Evolutionary conservation across 2,797 vertebrate genomes (phyloP), one percentile per base, ranked within the genome.

Genomic region (Myotis planiceps): DNA sequence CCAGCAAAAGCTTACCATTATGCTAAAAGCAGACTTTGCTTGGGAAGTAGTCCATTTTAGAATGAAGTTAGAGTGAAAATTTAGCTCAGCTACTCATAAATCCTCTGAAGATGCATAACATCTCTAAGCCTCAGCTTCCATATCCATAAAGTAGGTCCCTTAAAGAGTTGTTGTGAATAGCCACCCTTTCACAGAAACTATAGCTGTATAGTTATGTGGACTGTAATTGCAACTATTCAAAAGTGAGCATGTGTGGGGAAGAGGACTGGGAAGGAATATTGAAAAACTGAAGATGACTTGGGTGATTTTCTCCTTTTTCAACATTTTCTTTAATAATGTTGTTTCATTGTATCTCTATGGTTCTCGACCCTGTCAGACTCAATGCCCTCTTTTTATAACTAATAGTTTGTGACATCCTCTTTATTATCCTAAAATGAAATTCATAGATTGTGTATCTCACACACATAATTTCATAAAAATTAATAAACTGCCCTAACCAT

Each of bases 401-500:
- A 81, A 74, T 74, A 84, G 53, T 89, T 93, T 87, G 32, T 86
- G 68, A 68, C 51, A 71, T 84, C 3, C 15, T 47, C 23, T 93
- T 91, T 49, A 81, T 51, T 75, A 34, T 39, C 32, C 10, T 47
- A 83, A 88, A 92, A 83, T 93, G 75, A 94, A 96, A 86, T 81
- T 79, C 88, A 60, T 47, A 68, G 80, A 68, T 92, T 65, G 53
- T 19, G 12, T 74, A 90, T 87, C 23, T 87, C 32, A 18, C 25
- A 49, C 34, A 53, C 37, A 37, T 27, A 85, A 88, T 75, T 93
- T 71, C 95, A 81, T 88, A 80, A 82, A 83, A 68, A 65, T 66
- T 96, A 91, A 87, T 42, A 47, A 13, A 72, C 32, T 82, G 42
- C 37, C 34, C 9, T 81, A 37, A 72, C 21, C 58, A 21, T 53